Evolutionary conservation across 1,140 invertebrate genomes (phyloP).

Genomic region (Oncopeltus fasciatus): DNA sequence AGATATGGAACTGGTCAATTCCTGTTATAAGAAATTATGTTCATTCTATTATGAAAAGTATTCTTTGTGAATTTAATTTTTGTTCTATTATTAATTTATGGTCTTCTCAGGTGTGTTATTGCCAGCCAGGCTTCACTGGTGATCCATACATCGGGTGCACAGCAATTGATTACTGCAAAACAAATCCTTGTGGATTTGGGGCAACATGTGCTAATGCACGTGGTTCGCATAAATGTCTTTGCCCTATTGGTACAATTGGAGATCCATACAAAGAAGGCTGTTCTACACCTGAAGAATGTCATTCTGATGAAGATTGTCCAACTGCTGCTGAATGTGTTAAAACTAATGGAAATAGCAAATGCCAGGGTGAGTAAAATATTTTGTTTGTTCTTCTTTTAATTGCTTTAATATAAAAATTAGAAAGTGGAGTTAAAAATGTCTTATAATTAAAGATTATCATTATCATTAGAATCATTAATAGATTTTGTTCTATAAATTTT

Average conservation of each 20-base stretch:
- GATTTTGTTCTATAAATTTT: too few relatives aligned
- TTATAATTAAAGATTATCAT: background rate
- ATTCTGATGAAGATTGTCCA: conserved; percentile 61
- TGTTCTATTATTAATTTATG: background rate
- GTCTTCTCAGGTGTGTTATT: conserved; percentile 45
- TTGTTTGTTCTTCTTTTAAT: background rate
- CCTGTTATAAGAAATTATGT: too few relatives aligned
- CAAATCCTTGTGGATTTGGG: conserved; percentile 63
- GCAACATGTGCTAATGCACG: conserved; percentile 67
- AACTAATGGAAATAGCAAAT: conserved; percentile 53
- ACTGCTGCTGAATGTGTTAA: conserved; percentile 51
- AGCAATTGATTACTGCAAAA: conserved; percentile 62
- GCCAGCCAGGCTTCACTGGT: conserved; percentile 73
- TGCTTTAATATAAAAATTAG: background rate
- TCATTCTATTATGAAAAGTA: too few relatives aligned
- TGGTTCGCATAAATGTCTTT: conserved; percentile 67
- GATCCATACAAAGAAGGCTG: conserved; percentile 71
- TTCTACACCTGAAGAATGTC: conserved; percentile 58
- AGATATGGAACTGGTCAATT: too few relatives aligned
- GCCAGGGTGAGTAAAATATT: conserved; percentile 37
- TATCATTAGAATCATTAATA: background rate
- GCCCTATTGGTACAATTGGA: conserved; percentile 59
- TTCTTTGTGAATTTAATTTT: background rate
- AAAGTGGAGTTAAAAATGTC: too few relatives aligned
- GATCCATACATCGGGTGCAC: conserved; percentile 52